Base-by-base conservation (phyloP, 1,140 invertebrate species). In the Laupala kohalensis region DNA sequence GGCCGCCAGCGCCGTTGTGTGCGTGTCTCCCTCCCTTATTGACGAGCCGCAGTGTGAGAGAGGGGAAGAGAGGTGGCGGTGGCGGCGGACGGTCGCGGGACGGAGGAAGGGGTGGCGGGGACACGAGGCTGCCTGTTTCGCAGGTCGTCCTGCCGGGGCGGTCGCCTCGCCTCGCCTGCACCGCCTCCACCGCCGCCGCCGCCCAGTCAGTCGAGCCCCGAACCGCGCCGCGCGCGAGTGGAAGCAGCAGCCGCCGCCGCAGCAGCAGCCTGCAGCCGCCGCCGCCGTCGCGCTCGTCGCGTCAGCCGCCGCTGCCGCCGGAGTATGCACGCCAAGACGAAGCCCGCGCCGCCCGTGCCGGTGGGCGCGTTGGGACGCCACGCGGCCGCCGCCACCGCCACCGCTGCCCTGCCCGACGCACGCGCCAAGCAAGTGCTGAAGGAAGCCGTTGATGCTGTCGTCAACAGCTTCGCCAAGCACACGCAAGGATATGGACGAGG, bases 401-500 rank as follows among this genome's bases (percentile, higher is more conserved):
- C 37, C 37, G 37, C 37, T 19, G 37, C 37, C 9, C 74, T 84
- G 30, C 83, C 85, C 25, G 87, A 88, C 78, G 85, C 85, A n/a
- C 80, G 85, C 69, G 86, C 87, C 70, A 90, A 90, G 77, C 87
- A 89, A 76, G 88, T 90, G 37, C 82, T 91, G 30, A 89, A 88
- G 76, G 89, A 91, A 78, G 89, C 89, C 5, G 89, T 91, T 6
- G 89, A 91, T 78, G 88, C 89, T 25, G 89, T 91, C 28, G 89
- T 91, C 72, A 90, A 90, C 79, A 91, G 89, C 78, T 91, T 90
- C 81, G 88, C 89, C 12, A 91, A 90, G 77, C 89, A 91, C 76
- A 89, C 87, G 53, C 88, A 90, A 80, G 88, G 89, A 71, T 90
- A 90, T 78, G 89, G 89, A 69, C 82, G 89, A 87, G 89, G 89